Percentiles rank a stretch among this genome's conserved stretches.
These are phyloP conservation scores for Nothocercus nigrocapillus DNA, from an alignment of 2,113 vertebrate species.

Conservation along the genomic window DNA sequence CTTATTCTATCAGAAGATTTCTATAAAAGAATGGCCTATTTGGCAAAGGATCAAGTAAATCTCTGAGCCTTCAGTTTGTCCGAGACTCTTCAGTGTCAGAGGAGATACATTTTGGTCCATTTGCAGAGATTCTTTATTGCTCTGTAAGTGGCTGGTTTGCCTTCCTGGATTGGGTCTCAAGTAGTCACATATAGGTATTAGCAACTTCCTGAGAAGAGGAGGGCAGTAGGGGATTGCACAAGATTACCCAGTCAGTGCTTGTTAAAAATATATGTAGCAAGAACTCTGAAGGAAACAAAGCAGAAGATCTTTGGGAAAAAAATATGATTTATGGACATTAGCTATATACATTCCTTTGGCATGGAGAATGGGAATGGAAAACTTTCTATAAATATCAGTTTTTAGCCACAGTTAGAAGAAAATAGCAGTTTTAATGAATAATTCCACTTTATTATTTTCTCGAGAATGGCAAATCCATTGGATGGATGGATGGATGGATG, in stretches of 20 bases:
- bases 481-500: neutral
- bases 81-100: neutral
- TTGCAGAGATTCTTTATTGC: neutral
- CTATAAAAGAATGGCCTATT: neutral
- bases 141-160: neutral
- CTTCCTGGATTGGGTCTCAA: neutral
- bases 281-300: neutral
- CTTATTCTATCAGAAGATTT: neutral
- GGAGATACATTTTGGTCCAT: neutral
- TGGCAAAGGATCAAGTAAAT: neutral
- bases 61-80: neutral
- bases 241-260: neutral
- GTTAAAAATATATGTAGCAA: neutral
- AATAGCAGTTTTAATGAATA: neutral
- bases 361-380: neutral
- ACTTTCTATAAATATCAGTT: neutral
- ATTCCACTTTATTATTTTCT: neutral
- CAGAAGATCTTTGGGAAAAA: neutral
- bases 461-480: neutral
- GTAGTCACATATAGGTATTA: neutral
- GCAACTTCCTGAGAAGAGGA: neutral
- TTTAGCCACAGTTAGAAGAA: neutral
- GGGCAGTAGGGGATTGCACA: neutral
- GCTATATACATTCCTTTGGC: neutral
- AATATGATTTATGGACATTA: neutral